Evolutionary conservation across 2,888 invertebrate species (phyloP).

Genomic region (Hydriomena furcata): DNA sequence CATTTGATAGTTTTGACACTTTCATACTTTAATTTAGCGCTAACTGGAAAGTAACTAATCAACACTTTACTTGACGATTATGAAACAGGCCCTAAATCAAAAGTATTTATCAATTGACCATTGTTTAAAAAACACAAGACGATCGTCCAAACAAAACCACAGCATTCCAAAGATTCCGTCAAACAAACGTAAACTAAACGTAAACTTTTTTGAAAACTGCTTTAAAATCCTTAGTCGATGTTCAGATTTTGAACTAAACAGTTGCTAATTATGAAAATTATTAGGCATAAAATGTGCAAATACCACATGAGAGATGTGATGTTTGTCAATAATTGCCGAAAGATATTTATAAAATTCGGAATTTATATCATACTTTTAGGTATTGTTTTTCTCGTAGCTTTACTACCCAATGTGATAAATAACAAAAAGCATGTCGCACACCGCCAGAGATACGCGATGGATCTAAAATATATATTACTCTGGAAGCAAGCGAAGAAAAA

Average conservation of each 20-base stretch:
- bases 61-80: too few species aligned
- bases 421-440: conserved; percentile 23
- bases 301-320: conserved; percentile 59
- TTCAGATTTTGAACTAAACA: not conserved
- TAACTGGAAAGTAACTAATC: too few species aligned
- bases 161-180: conserved; percentile 13
- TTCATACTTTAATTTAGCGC: too few species aligned
- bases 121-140: conserved; percentile 13
- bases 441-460: conserved; percentile 51
- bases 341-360: conserved; percentile 39
- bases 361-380: conserved; percentile 40
- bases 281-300: conserved; percentile 30
- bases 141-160: conserved; percentile 9
- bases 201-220: conserved; percentile 1
- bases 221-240: not conserved
- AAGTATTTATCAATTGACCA: conserved; percentile 1
- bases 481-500: conserved; percentile 50
- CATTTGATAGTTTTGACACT: too few species aligned
- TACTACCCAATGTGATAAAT: conserved; percentile 48
- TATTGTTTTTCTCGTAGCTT: conserved; percentile 42
- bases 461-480: conserved; percentile 68
- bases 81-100: too few species aligned
- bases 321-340: conserved; percentile 48
- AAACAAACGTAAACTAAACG: not conserved
- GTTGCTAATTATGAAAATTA: conserved; percentile 26